Evolutionary conservation across 2,888 invertebrate species (phyloP).

Genomic region (Panopea generosa): DNA sequence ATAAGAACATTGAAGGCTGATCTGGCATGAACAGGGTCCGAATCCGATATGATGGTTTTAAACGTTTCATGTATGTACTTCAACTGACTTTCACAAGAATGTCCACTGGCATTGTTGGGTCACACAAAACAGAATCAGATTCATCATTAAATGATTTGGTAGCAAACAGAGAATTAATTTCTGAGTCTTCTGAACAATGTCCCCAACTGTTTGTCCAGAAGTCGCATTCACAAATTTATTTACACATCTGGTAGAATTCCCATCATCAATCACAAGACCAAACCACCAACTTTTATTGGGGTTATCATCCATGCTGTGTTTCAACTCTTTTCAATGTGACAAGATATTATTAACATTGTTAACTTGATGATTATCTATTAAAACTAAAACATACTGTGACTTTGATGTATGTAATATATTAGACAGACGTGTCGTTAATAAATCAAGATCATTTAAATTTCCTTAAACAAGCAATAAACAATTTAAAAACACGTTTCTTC

Average conservation of each 20-base stretch:
- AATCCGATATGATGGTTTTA: conserved; percentile 8
- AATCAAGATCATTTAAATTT: too few species aligned
- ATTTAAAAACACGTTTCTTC: too few species aligned
- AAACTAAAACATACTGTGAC: conserved; percentile 2
- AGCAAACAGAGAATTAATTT: conserved; percentile 2
- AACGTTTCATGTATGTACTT: neutral
- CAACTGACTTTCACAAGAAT: conserved; percentile 6
- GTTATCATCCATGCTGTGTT: neutral
- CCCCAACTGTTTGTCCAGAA: conserved; percentile 3
- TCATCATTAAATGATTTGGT: neutral
- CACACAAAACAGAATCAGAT: conserved; percentile 1
- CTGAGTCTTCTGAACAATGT: conserved; percentile 4
- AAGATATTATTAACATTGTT: too few species aligned
- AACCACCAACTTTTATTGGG: neutral
- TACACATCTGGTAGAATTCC: neutral
- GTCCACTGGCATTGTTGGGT: conserved; percentile 5
- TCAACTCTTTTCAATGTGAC: neutral
- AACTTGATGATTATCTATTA: too few species aligned
- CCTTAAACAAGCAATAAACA: too few species aligned
- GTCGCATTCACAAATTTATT: neutral
- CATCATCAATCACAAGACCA: conserved; percentile 1
- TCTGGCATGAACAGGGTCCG: conserved; percentile 4
- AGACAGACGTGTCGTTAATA: too few species aligned
- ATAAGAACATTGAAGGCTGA: conserved; percentile 1
- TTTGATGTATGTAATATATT: too few species aligned